Base-by-base conservation (phyloP, 2,797 vertebrate genomes). In the Oreonectes daqikongensis region DNA sequence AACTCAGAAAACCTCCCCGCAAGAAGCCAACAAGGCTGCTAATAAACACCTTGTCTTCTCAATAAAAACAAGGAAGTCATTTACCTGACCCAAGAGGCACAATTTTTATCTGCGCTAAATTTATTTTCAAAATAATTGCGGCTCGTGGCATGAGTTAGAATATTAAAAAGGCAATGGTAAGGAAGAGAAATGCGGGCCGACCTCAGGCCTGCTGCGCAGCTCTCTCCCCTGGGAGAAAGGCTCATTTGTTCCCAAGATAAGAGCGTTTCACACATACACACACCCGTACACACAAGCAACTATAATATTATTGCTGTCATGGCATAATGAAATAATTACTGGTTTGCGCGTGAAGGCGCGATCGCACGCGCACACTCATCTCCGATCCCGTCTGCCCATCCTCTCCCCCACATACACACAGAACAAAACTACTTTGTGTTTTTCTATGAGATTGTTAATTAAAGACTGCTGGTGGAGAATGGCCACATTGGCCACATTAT, bases 11-110 rank as follows among this genome's bases (percentile, higher is more conserved):
- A 94, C 92, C 94, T 93, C 93, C 63, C 53, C 93, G 91, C 92
- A 93, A 94, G 95, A 97, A 97, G 96, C 92, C 94, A 96, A 96
- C 94, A 93, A 94, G 94, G 93, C 94, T 93, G 94, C 96, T 96
- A 98, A 97, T 98, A 98, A 97, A 96, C 95, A 97, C 95, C 95
- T 96, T 96, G 96, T 98, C 95, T 95, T 94, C 94, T 96, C 92
- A 94, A 95, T 95, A 96, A 97, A 97, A 97, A 96, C 95, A 95
- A 94, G 93, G 92, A 95, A 96, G 95, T 96, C 94, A 91, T 97
- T 97, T 96, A 93, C 93, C 93, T 95, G 95, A 96, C 96, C 96
- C 97, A 94, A 94, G 96, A 97, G 97, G 95, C 95, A 91, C 92
- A 93, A 94, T 95, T 96, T 88, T 94, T 94, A 93, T 96, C 94